Conservation (phyloP, 2,113 vertebrate genomes). For the Tenrec ecaudatus region DNA sequence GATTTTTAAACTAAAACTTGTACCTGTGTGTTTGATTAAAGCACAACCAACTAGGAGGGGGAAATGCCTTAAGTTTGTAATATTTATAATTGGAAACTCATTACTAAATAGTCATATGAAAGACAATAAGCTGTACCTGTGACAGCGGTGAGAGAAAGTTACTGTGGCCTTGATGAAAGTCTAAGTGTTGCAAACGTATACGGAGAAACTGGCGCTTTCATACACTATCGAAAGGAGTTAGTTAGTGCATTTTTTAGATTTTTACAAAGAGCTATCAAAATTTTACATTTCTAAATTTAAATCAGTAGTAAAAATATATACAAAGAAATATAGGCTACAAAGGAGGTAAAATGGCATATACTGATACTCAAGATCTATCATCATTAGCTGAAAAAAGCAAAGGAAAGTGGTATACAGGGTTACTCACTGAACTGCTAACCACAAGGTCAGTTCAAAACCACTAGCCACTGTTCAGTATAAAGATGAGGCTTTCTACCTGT, state of each 20-base stretch:
- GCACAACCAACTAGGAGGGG: background rate
- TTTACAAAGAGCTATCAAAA: slow-evolving; percentile 17
- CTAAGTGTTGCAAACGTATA: background rate
- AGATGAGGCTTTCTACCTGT: too few relatives aligned
- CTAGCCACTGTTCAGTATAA: too few relatives aligned
- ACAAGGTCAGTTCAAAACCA: too few relatives aligned
- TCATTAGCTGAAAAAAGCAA: slow-evolving; percentile 24
- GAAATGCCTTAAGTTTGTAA: background rate
- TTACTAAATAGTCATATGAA: slow-evolving; percentile 48
- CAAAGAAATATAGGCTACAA: slow-evolving; percentile 32
- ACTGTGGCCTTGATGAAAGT: slow-evolving; percentile 43
- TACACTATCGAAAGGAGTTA: background rate
- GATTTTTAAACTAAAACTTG: slow-evolving; percentile 53
- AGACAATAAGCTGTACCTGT: background rate
- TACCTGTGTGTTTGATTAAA: slow-evolving; percentile 51
- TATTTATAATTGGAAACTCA: slow-evolving; percentile 21
- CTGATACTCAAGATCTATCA: background rate
- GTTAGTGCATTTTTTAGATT: background rate
- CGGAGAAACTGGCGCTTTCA: background rate
- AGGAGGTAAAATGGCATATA: background rate
- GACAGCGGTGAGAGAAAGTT: slow-evolving; percentile 26
- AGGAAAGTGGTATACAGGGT: background rate
- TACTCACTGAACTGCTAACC: too few relatives aligned
- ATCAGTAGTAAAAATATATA: slow-evolving; percentile 1
- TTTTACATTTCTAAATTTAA: slow-evolving; percentile 26